Conservation (phyloP, 1,140 invertebrate species). For the Formica selysi region DNA sequence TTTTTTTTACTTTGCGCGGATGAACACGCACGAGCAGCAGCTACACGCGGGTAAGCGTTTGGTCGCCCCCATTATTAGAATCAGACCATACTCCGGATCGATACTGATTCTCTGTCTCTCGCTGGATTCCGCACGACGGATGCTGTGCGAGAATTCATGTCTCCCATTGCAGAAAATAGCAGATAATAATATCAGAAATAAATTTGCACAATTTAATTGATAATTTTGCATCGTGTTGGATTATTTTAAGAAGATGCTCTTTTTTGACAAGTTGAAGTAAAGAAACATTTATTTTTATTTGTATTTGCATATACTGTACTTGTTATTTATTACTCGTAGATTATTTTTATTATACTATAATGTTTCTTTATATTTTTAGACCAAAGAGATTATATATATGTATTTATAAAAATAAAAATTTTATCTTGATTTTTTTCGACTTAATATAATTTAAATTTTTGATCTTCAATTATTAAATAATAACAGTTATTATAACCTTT, state of each 20-base stretch:
- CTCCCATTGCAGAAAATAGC: not conserved
- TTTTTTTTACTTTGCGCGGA: slow-evolving; percentile 5
- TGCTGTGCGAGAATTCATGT: slow-evolving; percentile 25
- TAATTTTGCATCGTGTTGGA: not conserved
- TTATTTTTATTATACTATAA: not conserved
- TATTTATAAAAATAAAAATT: not conserved
- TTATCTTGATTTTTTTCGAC: not conserved
- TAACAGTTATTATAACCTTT: not conserved
- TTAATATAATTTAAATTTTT: not conserved
- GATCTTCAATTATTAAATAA: not conserved
- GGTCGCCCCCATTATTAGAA: slow-evolving; percentile 60
- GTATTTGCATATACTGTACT: not conserved
- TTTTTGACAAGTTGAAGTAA: not conserved
- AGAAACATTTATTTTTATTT: too few species aligned
- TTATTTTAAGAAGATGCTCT: not conserved
- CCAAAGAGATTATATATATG: not conserved
- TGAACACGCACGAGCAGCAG: not conserved
- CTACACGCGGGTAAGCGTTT: slow-evolving; percentile 34
- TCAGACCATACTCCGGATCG: slow-evolving; percentile 54
- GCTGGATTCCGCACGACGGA: slow-evolving; percentile 15
- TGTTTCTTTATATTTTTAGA: not conserved
- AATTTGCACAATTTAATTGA: not conserved
- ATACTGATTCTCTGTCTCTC: slow-evolving; percentile 54
- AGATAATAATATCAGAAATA: not conserved
- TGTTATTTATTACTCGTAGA: slow-evolving; percentile 9